Percentiles rank a stretch among this genome's conserved stretches.
Evolutionary conservation across 2,888 invertebrate species (phyloP).

Genomic region (Odontocerum albicorne): DNA sequence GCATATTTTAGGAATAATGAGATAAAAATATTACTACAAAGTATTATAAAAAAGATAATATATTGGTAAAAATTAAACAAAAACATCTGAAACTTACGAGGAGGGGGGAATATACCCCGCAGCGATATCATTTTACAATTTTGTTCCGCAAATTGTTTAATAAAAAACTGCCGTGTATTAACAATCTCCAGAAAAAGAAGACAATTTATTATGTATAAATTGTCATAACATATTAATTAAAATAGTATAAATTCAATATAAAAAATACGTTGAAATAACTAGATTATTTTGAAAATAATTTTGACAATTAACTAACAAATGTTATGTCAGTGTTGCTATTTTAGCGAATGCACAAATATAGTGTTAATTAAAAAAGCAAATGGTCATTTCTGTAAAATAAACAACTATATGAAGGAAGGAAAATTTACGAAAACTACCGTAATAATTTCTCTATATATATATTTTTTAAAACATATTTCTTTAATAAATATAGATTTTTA

Average conservation of each 20-base stretch:
- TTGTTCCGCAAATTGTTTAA: neutral
- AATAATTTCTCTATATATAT: no score
- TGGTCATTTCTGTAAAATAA: no score
- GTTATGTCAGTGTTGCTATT: slow-evolving; percentile 6
- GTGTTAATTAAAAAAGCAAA: no score
- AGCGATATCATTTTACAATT: slow-evolving; percentile 18
- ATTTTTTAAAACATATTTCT: no score
- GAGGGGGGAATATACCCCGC: slow-evolving; percentile 22
- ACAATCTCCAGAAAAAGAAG: neutral
- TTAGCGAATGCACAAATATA: no score
- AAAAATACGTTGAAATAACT: slow-evolving; percentile 17
- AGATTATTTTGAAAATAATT: slow-evolving; percentile 23
- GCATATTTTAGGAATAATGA: no score
- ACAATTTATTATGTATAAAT: no score
- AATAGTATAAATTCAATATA: neutral
- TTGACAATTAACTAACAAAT: slow-evolving; percentile 22
- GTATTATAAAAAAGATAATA: neutral
- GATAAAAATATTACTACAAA: no score
- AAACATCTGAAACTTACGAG: slow-evolving; percentile 17
- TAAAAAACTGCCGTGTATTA: neutral
- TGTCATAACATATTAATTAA: neutral
- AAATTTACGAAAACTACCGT: no score
- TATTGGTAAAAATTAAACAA: neutral
- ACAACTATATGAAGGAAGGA: no score
- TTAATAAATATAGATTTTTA: no score